Evolutionary conservation across 92 coral and sea anemone species (phyloP), one percentile per base, ranked within the genome.

Genomic region (Parazoanthus darwini): DNA sequence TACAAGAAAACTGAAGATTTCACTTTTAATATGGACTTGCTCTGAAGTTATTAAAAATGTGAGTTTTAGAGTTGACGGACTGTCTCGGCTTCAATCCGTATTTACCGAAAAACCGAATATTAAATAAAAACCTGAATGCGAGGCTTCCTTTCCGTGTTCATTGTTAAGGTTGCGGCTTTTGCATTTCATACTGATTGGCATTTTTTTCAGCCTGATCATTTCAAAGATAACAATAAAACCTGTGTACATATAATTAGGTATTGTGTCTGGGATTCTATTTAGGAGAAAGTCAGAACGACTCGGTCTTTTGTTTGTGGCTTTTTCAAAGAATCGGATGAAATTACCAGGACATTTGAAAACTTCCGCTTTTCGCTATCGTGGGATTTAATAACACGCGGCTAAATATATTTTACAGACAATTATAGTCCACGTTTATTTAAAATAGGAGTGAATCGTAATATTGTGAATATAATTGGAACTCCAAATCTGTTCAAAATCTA

Each of bases 391-490:
- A 54, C 6, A 8, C 26, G 85, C 50, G 43, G 72, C 50, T 80
- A 80, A 58, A 80, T 56, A 33, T 80, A 80, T 54, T 35, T 56
- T 79, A 48, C 5, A 51, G 82, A 51, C 6, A 25, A 50, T 79
- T 79, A 79, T 79, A 48, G 11, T 50, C 42, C 29, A 26, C 68
- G 39, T 80, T 58, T 29, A 80, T 35, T 58, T 54, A 63, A 35
- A 80, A 80, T 33, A 80, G 85, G 29, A 58, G 44, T 18, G 85
- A 58, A 80, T 59, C 43, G 72, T 80, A 80, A 56, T 56, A 73
- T 25, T 63, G 68, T 56, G 73, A 16, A 7, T 35, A 9, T 25
- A 54, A 80, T 14, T 80, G 68, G 83, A 58, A 80, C 70, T 63
- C 46, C 59, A 46, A 23, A 5, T 43, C 35, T 78, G 18, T 43